A percentile compares a stretch with the other conserved stretches of the same genome.
Evolutionary conservation across 2,888 invertebrate genomes (phyloP).

Genomic region (Platycnemis pennipes): DNA sequence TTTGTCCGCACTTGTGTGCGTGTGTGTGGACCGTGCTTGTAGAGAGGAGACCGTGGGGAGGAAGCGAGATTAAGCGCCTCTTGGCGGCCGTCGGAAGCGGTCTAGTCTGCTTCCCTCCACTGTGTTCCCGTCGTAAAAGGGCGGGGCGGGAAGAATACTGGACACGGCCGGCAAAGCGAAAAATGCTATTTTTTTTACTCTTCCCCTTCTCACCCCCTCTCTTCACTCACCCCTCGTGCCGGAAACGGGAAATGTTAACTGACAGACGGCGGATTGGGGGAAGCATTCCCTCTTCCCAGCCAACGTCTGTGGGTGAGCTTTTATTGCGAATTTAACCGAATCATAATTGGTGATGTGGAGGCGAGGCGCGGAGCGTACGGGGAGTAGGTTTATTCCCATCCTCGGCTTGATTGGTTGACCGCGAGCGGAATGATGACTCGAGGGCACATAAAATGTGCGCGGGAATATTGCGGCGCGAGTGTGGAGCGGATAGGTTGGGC

Average conservation of each 20-base stretch:
- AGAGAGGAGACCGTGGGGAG: not conserved
- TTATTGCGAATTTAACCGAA: slow-evolving; percentile 14
- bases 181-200: not conserved
- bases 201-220: no score
- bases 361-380: not conserved
- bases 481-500: not conserved
- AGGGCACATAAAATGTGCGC: not conserved
- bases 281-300: not conserved
- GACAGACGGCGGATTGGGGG: not conserved
- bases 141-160: not conserved
- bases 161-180: not conserved
- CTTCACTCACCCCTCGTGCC: not conserved
- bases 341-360: not conserved
- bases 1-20: not conserved
- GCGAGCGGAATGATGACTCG: not conserved
- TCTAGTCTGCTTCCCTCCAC: not conserved
- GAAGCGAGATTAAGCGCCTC: slow-evolving; percentile 17
- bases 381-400: not conserved
- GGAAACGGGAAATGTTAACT: slow-evolving; percentile 1
- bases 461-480: not conserved
- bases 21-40: not conserved
- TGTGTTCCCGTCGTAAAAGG: not conserved
- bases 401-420: not conserved
- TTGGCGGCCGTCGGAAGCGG: not conserved
- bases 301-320: not conserved